Evolutionary conservation across 30 jellyfish, hydroid and myxozoan genomes (phyloP).

Genomic region (Phacellophora camtschatica): DNA sequence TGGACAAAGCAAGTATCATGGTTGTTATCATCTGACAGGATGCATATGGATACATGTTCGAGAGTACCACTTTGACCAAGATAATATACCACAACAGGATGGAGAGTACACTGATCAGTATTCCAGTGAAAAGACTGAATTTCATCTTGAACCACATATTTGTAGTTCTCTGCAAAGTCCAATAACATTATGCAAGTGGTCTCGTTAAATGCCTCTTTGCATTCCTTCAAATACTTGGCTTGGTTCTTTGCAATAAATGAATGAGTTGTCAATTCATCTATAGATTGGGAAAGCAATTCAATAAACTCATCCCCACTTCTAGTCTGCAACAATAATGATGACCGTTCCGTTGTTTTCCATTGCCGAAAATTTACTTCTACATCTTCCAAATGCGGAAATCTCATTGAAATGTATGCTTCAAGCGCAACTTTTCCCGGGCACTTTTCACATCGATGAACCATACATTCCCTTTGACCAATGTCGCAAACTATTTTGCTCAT

Average conservation of each 20-base stretch:
- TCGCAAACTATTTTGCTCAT: conserved; percentile 27
- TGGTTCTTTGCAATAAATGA: conserved; percentile 14
- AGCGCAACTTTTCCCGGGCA: conserved; percentile 41
- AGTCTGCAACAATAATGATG: neutral
- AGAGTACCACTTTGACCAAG: neutral
- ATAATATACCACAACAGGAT: conserved; percentile 32
- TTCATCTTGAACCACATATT: conserved; percentile 25
- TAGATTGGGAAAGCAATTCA: neutral
- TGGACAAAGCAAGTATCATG: conserved; percentile 35
- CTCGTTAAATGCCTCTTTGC: neutral
- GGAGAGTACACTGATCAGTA: conserved; percentile 20
- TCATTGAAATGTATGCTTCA: neutral
- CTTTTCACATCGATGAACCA: conserved; percentile 41
- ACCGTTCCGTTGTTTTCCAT: conserved; percentile 52
- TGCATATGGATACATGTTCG: conserved; percentile 17
- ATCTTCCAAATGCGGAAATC: conserved; percentile 22
- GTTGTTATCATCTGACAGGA: conserved; percentile 27
- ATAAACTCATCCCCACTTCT: neutral
- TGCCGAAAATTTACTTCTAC: conserved; percentile 20
- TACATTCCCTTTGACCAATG: conserved; percentile 19
- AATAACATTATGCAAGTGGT: neutral
- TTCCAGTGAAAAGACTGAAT: conserved; percentile 24
- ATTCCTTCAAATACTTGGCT: conserved; percentile 9
- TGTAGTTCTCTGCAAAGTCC: conserved; percentile 38
- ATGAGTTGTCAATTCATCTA: conserved; percentile 7